Base-by-base conservation (phyloP, 2,888 invertebrate genomes). In the Chrysopilus asiliformis region DNA sequence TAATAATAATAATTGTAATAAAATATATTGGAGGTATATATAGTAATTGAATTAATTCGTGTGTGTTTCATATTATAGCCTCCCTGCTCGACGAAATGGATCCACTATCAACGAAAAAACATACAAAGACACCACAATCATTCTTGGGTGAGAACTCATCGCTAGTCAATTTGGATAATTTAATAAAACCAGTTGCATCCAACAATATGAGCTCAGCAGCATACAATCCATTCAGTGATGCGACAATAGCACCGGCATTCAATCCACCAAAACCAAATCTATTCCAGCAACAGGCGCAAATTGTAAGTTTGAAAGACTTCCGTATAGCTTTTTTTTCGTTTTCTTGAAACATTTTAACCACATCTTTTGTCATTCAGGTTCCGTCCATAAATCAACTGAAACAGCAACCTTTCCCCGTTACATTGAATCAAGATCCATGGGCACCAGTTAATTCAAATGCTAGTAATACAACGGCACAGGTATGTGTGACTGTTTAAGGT, bases 121-220 rank as follows among this genome's bases (percentile, higher is more conserved):
- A 56, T 44, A 54, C 58, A 38, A 94, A 93, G 67, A 93, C 91
- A 34, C 94, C 95, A 3, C 87, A 90, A 49, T 80, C 85, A 53
- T 98, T 98, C 69, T 76, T 98, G 36, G 97, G 97, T 29, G 93
- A 93, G 66, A 95, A 98, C 68, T 91, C 91, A 9, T 76, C 83
- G 49, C 75, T 98, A 50, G 97, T 98, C 45, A 97, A 98, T 72
- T 73, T 98, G 63, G 97, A 98, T 69, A 90, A 95, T 60, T 74
- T 98, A 57, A 86, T 98, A 50, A 78, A 72, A 50, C 69, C 74
- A 42, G 61, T 58, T 35, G 52, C 54, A 42, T 52, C 58, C 14
- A 53, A 51, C 31, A 57, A 53, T 44, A 37, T 53, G 41, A 53
- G 46, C 36, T 46, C 53, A 39, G 49, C 45, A 32, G 58, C 64